A percentile compares a stretch with the other conserved stretches of the same genome.
Evolutionary conservation across 2,888 invertebrate genomes (phyloP).

Genomic region (Drosophila kanekoi): DNA sequence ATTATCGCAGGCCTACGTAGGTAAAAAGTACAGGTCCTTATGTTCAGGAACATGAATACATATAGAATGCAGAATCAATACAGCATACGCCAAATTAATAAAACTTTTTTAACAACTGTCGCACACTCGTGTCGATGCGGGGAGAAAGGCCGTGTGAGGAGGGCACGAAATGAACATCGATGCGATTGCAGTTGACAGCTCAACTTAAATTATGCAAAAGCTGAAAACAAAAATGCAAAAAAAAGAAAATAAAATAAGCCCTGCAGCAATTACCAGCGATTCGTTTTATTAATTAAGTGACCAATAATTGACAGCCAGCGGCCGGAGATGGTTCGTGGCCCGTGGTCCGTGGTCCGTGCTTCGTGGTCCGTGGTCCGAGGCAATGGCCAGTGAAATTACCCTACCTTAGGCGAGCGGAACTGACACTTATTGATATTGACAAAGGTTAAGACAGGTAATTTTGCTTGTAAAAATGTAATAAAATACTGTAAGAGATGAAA

Average conservation of each 20-base stretch:
- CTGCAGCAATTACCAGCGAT: slow-evolving; percentile 8
- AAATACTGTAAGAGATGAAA: not conserved
- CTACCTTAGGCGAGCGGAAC: slow-evolving; percentile 9
- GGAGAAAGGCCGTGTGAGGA: not conserved
- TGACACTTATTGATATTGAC: slow-evolving; percentile 34
- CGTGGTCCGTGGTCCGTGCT: not conserved
- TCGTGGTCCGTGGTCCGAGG: not conserved
- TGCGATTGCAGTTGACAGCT: slow-evolving; percentile 39
- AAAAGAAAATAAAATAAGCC: slow-evolving; percentile 6
- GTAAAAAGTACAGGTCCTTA: slow-evolving; percentile 7
- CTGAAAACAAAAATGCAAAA: slow-evolving; percentile 7
- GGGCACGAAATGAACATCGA: not conserved
- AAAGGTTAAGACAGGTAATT: slow-evolving; percentile 22
- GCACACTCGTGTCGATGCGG: slow-evolving; percentile 4
- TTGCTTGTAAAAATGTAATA: not conserved
- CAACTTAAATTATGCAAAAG: slow-evolving; percentile 58
- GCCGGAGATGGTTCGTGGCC: slow-evolving; percentile 7
- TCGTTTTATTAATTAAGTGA: slow-evolving; percentile 42
- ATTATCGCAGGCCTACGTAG: too few relatives aligned
- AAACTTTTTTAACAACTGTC: slow-evolving; percentile 1
- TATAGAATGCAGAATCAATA: slow-evolving; percentile 30
- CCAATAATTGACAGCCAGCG: slow-evolving; percentile 18
- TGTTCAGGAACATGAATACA: slow-evolving; percentile 26
- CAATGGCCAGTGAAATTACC: not conserved
- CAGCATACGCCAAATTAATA: slow-evolving; percentile 12